Evolutionary conservation across 2,888 invertebrate genomes (phyloP), one percentile per base, ranked within the genome.

Genomic region (Pollenia amentaria): DNA sequence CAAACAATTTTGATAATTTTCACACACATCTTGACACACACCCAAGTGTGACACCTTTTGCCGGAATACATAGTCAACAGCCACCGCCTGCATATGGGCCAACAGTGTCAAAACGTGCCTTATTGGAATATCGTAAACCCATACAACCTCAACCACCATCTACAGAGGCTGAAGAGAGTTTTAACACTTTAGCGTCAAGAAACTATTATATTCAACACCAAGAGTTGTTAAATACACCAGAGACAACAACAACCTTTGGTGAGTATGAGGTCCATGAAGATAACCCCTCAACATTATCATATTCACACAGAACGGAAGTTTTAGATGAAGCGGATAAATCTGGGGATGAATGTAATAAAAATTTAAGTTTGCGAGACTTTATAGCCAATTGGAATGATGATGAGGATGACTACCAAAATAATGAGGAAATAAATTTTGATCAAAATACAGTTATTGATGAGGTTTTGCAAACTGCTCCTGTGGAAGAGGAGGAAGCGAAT

Each of bases 351-450:
- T 70, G 80, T n/a, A 88, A 88, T 4, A 92, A 92, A 82, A 91
- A 90, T 70, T 91, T 92, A 55, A 93, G 92, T 72, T 89, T 93
- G 21, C 91, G 93, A 0, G 93, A 93, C 86, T 93, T 93, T 70
- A 89, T 93, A 2, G 89, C 93, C 18, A 91, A 92, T 18, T 93
- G 93, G 93, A 93, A 93, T 76, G 93, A 93, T 80, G 93, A 93
- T 79, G 93, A 93, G 48, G 93, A 93, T 46, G 93, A 91, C 55
- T 91, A 64, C 12, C 84, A 80, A 18, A 85, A 84, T 16, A 79
- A 53, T 57, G 86, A 85, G 16, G 87, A 91, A 0, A 16, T 87
- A 0, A 77, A 73, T 16, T 87, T 87, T 72, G 77, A 81, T 42
- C 80, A 81, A 48, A 29, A 42, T 1, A 46, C 38, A 1, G 77